Evolutionary conservation across 2,888 invertebrate genomes (phyloP), one percentile per base, ranked within the genome.

Genomic region (Arrhopalites spinosus): DNA sequence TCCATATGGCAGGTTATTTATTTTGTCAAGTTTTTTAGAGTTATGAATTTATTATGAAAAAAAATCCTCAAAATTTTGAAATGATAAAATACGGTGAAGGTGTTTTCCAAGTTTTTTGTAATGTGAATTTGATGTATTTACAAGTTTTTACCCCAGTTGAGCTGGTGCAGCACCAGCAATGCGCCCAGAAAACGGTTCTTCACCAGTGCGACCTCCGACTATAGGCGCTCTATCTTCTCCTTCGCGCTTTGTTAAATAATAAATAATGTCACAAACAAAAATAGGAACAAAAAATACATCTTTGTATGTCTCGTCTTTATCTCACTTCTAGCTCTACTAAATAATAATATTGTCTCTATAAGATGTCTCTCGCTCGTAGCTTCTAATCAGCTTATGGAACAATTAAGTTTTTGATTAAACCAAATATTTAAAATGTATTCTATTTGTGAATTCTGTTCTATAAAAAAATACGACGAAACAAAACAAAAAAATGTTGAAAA

Each of bases 151-250:
- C 82, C 82, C 82, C 73, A 82, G 76, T 77, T 82, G 82, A 50
- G 81, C 79, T 45, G 82, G 82, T 59, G 81, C 82, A 64, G 80
- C 78, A 29, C 82, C 82, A 69, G 82, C 80, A 75, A 81, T 81
- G 50, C 79, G 77, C 76, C 81, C 82, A 25, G 82, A 79, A 77
- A 82, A 82, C 67, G 73, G 81, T 63, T 81, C 80, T 72, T 82
- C 82, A 56, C 79, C 78, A 69, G 78, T 69, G 69, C 76, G 77
- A 56, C 25, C 78, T 59, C 66, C 69, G 59, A 68, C 45, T 47
- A 70, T 64, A 23, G 71, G 30, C 23, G 75, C 75, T 27, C 50
- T 71, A 76, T 77, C 80, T 36, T 81, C 81, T 71, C 78, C 77
- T 71, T 80, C 81, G 77, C 81, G 81, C 81, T 81, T 81, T 76